Base-by-base conservation (phyloP, 2,797 vertebrate species). In the Muraenolepis orangiensis region DNA sequence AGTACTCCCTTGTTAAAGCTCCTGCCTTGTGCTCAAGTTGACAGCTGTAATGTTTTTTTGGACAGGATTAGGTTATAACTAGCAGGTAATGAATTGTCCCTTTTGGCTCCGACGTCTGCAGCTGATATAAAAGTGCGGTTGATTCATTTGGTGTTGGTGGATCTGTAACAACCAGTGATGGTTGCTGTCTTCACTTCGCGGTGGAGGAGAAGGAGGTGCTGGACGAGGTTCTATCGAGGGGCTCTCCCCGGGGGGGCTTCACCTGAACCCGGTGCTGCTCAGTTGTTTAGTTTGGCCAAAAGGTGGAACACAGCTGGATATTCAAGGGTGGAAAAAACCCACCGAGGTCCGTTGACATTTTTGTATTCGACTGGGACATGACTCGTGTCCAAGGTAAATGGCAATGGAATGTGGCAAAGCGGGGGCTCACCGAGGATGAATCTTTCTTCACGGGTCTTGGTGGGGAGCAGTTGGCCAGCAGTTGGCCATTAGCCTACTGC, bases 221-320 rank as follows among this genome's bases (percentile, higher is more conserved):
- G 66, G 26, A 73, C 4, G 29, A 26, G 78, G 23, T 79, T 69
- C 78, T 76, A 71, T 83, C 75, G 61, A 77, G 78, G 80, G 76
- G 78, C 70, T 74, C 81, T 74, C 80, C 73, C n/a, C n/a, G n/a
- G n/a, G n/a, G 3, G 13, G 71, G 32, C 79, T 80, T 72, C 87
- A 89, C 84, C 89, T 87, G 87, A 80, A 66, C 74, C 76, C 16
- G 82, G 81, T 88, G 87, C 84, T 79, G 72, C 83, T 80, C 78
- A n/a, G 78, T 80, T 87, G 87, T 91, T 91, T 89, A 76, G 29
- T 69, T 91, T 90, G 88, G 90, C 90, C 8, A 13, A 32, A n/a
- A 4, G 18, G 73, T 13, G 5, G 74, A 71, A 74, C 74, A 66
- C 86, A 87, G 85, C 87, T 88, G 85, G 77, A 2, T 67, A 46